phyloP scores from a whole-genome alignment of 1,140 invertebrate genomes.

The Microplitis demolitor region DNA sequence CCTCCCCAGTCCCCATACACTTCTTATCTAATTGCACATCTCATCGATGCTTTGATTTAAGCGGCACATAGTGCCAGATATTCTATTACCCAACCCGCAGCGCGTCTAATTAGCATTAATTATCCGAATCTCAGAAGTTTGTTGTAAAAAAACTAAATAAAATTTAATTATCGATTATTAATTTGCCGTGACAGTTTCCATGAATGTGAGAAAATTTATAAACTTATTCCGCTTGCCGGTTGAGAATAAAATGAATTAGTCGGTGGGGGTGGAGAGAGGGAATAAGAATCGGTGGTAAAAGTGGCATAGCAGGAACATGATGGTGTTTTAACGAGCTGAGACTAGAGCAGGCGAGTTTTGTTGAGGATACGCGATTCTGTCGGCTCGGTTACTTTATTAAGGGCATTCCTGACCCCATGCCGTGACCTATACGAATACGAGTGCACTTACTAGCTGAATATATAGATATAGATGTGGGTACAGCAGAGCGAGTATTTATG shows the following conservation, averaged over 20 bases:
- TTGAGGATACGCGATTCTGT: constrained; percentile 8
- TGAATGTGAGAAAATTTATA: too few relatives aligned
- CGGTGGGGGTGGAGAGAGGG: too few relatives aligned
- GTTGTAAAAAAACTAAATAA: too few relatives aligned
- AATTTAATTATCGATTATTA: too few relatives aligned
- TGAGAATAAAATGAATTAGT: too few relatives aligned
- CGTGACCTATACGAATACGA: constrained; percentile 43
- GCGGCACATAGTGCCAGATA: too few relatives aligned
- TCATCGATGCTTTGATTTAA: constrained; percentile 31
- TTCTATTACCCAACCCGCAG: too few relatives aligned
- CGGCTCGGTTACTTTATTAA: constrained; percentile 50
- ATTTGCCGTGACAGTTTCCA: too few relatives aligned
- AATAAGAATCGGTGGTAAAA: background rate
- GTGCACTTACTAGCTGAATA: background rate
- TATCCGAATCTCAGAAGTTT: too few relatives aligned
- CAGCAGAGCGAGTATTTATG: constrained; percentile 37
- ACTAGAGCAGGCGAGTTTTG: background rate
- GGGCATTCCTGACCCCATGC: constrained; percentile 51
- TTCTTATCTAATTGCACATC: background rate
- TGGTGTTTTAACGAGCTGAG: constrained; percentile 26
- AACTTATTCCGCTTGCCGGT: too few relatives aligned
- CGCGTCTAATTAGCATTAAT: too few relatives aligned
- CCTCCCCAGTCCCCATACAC: background rate
- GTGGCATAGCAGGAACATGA: background rate
- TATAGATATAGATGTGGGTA: too few relatives aligned